Evolutionary conservation across 2,888 invertebrate genomes (phyloP).

Genomic region (Rotaria magnacalcarata): DNA sequence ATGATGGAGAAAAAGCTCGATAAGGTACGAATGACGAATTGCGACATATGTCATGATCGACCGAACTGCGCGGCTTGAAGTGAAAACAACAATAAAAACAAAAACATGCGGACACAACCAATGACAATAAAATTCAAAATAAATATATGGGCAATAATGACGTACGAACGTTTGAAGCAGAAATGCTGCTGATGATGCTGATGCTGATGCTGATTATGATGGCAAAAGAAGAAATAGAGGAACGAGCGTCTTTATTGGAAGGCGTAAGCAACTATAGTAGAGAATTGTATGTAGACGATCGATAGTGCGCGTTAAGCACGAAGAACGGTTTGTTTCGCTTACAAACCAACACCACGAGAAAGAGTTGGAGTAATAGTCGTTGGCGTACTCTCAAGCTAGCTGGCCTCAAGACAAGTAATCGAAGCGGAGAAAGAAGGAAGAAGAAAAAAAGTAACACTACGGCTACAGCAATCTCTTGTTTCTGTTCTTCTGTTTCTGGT

Average conservation of each 20-base stretch:
- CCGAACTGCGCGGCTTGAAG: not conserved
- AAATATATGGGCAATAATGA: not conserved
- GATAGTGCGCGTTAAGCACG: not conserved
- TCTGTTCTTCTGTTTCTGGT: not conserved
- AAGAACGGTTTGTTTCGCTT: not conserved
- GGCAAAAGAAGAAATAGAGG: not conserved
- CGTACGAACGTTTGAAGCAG: not conserved
- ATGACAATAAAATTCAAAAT: not conserved
- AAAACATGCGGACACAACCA: not conserved
- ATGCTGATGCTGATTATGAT: not conserved
- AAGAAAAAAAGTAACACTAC: conserved; percentile 12
- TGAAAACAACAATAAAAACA: not conserved
- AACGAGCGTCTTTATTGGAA: not conserved
- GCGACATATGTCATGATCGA: conserved; percentile 16
- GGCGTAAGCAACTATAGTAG: not conserved
- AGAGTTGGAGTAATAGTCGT: not conserved
- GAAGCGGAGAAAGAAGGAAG: conserved; percentile 15
- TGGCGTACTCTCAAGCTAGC: not conserved
- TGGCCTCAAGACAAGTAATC: not conserved
- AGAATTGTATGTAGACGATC: not conserved
- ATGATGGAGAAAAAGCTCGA: not conserved
- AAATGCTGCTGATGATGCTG: not conserved
- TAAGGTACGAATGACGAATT: not conserved
- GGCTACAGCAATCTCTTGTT: not conserved
- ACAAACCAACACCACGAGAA: not conserved